Conservation (phyloP, 2,797 vertebrate species). For the Pogoniulus pusillus region DNA sequence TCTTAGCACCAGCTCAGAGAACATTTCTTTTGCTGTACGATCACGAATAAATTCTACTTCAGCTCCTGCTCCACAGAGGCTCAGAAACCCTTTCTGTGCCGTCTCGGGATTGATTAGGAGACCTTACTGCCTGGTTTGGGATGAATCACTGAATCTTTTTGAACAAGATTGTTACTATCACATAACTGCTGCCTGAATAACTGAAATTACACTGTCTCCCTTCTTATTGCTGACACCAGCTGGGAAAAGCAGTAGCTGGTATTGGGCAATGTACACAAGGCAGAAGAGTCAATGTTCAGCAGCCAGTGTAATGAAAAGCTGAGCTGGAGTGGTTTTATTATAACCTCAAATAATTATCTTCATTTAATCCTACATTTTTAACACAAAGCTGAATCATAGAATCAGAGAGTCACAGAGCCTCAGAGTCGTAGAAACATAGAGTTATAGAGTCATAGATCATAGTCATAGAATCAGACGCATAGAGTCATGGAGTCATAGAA, state of each 20-base stretch:
- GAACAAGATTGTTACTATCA: neutral
- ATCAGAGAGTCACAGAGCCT: too few species aligned
- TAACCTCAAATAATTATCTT: neutral
- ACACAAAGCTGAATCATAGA: too few species aligned
- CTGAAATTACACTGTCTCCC: neutral
- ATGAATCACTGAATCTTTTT: slow-evolving; percentile 21
- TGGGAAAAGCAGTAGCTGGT: neutral
- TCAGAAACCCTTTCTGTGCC: neutral
- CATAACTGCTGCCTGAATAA: neutral
- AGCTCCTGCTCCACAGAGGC: slow-evolving; percentile 2
- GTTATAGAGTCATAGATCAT: too few species aligned
- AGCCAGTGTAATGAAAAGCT: neutral
- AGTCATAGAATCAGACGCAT: too few species aligned
- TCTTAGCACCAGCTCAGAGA: slow-evolving; percentile 51
- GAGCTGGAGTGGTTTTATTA: slow-evolving; percentile 1
- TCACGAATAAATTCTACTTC: neutral
- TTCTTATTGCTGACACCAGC: neutral
- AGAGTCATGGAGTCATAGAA: too few species aligned
- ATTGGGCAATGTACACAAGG: neutral
- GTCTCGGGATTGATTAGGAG: neutral
- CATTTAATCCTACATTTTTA: neutral
- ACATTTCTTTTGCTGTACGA: slow-evolving; percentile 4
- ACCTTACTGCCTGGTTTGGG: neutral
- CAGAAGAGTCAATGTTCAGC: neutral
- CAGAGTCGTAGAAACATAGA: too few species aligned